These are phyloP conservation scores for Tribolium freemani DNA, from an alignment of 2,888 invertebrate genomes.

Conservation along the genomic window DNA sequence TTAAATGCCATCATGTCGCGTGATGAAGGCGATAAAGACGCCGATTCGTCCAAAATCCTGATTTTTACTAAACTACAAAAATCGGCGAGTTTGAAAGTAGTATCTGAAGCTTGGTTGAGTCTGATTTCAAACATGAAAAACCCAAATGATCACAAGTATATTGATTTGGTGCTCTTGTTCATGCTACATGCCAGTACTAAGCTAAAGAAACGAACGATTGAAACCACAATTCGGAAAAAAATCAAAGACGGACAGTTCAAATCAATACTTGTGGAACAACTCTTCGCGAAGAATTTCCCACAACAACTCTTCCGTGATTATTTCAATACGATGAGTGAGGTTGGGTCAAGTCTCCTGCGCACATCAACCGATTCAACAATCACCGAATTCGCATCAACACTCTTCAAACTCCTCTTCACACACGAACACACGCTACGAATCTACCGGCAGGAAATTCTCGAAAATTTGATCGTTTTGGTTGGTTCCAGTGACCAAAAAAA, in stretches of 20 bases:
- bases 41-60: constrained; percentile 73
- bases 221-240: constrained; percentile 75
- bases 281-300: constrained; percentile 71
- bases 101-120: constrained; percentile 73
- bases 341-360: constrained; percentile 72
- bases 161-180: constrained; percentile 79
- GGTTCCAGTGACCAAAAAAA: constrained; percentile 57
- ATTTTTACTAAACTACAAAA: constrained; percentile 73
- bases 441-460: constrained; percentile 60
- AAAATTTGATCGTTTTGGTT: constrained; percentile 59
- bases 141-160: constrained; percentile 73
- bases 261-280: constrained; percentile 71
- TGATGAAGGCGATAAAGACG: constrained; percentile 66
- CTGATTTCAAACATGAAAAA: constrained; percentile 71
- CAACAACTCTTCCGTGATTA: constrained; percentile 70
- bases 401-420: constrained; percentile 71
- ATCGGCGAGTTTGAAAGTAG: constrained; percentile 72
- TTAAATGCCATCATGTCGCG: constrained; percentile 68
- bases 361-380: constrained; percentile 69
- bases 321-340: constrained; percentile 71
- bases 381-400: constrained; percentile 73
- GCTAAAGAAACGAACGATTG: constrained; percentile 74
- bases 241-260: constrained; percentile 75
- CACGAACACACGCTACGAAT: constrained; percentile 56
- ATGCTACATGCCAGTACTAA: constrained; percentile 75